Evolutionary conservation across 2,888 invertebrate genomes (phyloP), one percentile per base, ranked within the genome.

Genomic region (Boloria euphrosyne): DNA sequence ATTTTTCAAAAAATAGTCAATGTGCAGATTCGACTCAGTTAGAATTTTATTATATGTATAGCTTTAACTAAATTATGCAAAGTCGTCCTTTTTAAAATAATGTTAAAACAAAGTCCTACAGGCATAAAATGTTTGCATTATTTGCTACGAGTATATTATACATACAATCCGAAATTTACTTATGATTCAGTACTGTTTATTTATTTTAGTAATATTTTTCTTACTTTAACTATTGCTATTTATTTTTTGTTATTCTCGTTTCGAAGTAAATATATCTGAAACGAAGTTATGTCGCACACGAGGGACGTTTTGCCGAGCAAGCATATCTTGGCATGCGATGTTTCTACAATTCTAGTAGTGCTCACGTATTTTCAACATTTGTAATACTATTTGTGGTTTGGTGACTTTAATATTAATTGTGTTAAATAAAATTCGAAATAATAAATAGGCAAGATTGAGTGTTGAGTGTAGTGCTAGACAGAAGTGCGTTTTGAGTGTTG

Each of bases 291-390:
- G 47, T 22, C 46, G 44, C 38, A 55, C 31, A 44, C 44, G 58
- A 22, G 52, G 27, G 52, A 59, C 46, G 31, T 53, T 59, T 53
- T 46, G 52, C 38, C 31, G 46, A 31, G 58, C 27, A 22, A 55
- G 51, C 58, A 58, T 44, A 58, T 58, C 51, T 64, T 58, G 27
- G 17, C 22, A 58, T 64, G 57, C 31, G 27, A 47, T 55, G 22
- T 55, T 55, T 38, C 44, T 64, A 44, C 43, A 64, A 55, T 57
- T 43, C 50, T 27, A 51, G 43, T 13, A 51, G 6, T 50, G 27
- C 57, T 57, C 51, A 44, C 57, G 50, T 55, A 57, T 57, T 38
- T 57, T 13, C 13, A 44, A 57, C 51, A 57, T 44, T 64, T 64
- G 43, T 50, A 51, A 61, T 61, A 44, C 17, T 47, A 51, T 43